Conservation (phyloP, 2,888 invertebrate species). For the Didymodactylos carnosus region DNA sequence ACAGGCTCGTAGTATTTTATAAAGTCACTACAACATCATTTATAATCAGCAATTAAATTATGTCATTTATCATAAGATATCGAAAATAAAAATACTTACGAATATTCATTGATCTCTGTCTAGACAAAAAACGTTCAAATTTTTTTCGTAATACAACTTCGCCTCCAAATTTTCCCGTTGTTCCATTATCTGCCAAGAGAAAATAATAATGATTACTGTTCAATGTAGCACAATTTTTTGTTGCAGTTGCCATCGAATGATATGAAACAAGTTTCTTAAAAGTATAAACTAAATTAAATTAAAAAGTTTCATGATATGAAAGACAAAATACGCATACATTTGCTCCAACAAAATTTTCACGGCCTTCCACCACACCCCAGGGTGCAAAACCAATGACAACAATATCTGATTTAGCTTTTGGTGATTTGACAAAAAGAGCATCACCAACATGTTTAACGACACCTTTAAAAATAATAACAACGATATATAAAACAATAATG, state of each 20-base stretch:
- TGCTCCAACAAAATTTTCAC: constrained; percentile 67
- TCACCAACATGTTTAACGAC: constrained; percentile 14
- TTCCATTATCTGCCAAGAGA: constrained; percentile 91
- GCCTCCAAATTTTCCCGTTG: constrained; percentile 49
- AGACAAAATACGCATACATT: too few relatives aligned
- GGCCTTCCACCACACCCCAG: constrained; percentile 91
- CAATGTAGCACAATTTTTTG: constrained; percentile 20
- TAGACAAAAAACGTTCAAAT: constrained; percentile 84
- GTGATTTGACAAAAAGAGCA: constrained; percentile 15
- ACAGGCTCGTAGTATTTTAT: too few relatives aligned
- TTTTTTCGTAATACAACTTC: constrained; percentile 77
- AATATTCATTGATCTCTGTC: too few relatives aligned
- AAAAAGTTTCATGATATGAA: too few relatives aligned
- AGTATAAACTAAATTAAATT: too few relatives aligned
- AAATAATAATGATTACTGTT: constrained; percentile 65
- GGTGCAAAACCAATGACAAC: constrained; percentile 92
- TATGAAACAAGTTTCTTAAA: neutral
- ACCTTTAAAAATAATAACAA: constrained; percentile 3
- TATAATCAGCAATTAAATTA: too few relatives aligned
- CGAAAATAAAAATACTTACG: too few relatives aligned
- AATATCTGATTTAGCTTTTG: constrained; percentile 47
- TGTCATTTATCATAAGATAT: too few relatives aligned
- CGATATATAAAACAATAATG: neutral
- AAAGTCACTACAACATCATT: too few relatives aligned
- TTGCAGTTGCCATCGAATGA: neutral